phyloP scores from a whole-genome alignment of 2,797 vertebrate genomes.

The Brotogeris chrysoptera region DNA sequence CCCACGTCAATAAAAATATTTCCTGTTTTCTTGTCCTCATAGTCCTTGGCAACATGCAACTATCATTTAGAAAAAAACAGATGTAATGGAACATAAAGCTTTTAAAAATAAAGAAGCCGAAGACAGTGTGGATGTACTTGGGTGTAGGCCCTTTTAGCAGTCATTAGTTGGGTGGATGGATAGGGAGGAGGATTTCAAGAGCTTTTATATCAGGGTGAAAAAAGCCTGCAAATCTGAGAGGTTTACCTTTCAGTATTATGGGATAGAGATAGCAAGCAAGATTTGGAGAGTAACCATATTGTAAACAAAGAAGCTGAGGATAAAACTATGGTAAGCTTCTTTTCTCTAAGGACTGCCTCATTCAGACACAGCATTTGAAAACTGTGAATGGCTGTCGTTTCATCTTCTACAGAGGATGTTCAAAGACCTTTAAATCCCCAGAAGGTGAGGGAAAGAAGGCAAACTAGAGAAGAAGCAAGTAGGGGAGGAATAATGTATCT shows the following conservation, averaged over 20 bases:
- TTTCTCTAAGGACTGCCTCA: neutral
- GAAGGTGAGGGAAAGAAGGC: slow-evolving; percentile 16
- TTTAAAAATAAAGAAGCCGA: neutral
- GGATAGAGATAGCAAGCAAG: neutral
- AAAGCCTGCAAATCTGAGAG: neutral
- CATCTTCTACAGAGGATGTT: neutral
- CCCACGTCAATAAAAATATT: neutral
- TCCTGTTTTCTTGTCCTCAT: neutral
- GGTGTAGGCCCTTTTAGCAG: neutral
- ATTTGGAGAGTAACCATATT: neutral
- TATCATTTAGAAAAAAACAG: neutral
- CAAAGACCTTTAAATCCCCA: slow-evolving; percentile 17
- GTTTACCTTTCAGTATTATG: neutral
- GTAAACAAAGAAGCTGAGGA: slow-evolving; percentile 21
- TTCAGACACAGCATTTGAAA: slow-evolving; percentile 11
- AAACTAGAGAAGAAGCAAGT: neutral
- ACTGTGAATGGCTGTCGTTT: slow-evolving; percentile 1
- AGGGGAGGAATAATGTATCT: neutral
- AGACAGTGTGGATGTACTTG: neutral
- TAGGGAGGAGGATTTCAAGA: neutral
- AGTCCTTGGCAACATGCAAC: neutral
- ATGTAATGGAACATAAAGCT: neutral
- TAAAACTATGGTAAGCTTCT: slow-evolving; percentile 23
- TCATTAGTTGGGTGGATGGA: neutral
- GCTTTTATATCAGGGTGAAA: neutral